Evolutionary conservation across 2,888 invertebrate species (phyloP).

Genomic region (Eretmocerus hayati): DNA sequence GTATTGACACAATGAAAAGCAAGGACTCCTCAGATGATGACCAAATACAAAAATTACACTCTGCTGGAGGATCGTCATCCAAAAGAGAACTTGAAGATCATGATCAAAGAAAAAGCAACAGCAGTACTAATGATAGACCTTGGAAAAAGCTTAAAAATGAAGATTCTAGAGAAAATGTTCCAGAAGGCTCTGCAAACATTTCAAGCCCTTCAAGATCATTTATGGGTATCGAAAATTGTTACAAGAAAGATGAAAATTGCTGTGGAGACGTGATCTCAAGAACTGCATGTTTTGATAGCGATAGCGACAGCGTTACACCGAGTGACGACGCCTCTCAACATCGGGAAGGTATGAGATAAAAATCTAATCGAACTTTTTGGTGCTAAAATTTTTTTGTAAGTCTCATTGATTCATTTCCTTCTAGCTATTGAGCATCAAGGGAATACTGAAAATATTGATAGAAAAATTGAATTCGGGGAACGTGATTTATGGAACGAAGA

Average conservation of each 20-base stretch:
- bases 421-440: no score
- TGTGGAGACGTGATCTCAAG: not conserved
- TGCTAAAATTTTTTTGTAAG: no score
- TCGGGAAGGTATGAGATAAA: slow-evolving; percentile 6
- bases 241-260: slow-evolving; percentile 14
- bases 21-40: slow-evolving; percentile 39
- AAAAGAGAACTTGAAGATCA: not conserved
- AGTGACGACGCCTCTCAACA: not conserved
- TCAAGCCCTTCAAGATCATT: slow-evolving; percentile 19
- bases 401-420: no score
- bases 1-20: slow-evolving; percentile 39
- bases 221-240: slow-evolving; percentile 17
- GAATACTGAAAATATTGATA: no score
- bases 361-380: no score
- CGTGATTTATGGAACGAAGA: no score
- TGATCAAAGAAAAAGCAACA: slow-evolving; percentile 16
- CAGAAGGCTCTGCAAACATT: slow-evolving; percentile 16
- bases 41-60: slow-evolving; percentile 25
- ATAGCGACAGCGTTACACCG: slow-evolving; percentile 9
- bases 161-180: slow-evolving; percentile 11
- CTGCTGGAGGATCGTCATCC: slow-evolving; percentile 21
- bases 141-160: slow-evolving; percentile 21
- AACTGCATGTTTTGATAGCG: slow-evolving; percentile 12
- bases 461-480: no score
- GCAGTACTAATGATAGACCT: slow-evolving; percentile 16